Percentiles rank a stretch among this genome's conserved stretches.
Evolutionary conservation across 2,888 invertebrate species (phyloP).

Genomic region (Volucella inflata): DNA sequence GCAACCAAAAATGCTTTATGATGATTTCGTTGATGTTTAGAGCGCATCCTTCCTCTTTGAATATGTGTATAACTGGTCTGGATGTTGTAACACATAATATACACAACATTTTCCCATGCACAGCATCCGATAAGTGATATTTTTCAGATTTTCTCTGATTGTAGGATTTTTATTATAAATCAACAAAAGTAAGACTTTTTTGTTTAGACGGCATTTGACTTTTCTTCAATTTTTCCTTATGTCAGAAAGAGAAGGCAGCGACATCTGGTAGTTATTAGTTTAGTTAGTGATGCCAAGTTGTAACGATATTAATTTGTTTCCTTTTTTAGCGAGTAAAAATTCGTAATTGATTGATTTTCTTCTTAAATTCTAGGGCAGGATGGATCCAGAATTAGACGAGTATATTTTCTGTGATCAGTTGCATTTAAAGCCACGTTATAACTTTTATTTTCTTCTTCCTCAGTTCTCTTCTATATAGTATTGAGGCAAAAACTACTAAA

Average conservation of each 20-base stretch:
- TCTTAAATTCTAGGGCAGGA: no score
- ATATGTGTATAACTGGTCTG: constrained; percentile 48
- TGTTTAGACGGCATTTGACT: constrained; percentile 62
- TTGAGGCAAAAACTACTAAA: no score
- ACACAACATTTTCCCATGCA: constrained; percentile 51
- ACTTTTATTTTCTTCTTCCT: no score
- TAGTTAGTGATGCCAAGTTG: constrained; percentile 59
- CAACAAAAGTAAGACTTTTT: constrained; percentile 40
- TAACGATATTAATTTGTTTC: not conserved
- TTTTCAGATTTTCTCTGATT: not conserved
- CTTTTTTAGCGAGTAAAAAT: not conserved
- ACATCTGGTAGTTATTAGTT: constrained; percentile 9
- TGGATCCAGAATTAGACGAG: no score
- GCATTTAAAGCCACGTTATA: no score
- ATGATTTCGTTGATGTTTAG: constrained; percentile 77
- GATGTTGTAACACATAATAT: constrained; percentile 55
- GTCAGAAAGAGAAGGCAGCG: constrained; percentile 17
- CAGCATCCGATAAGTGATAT: constrained; percentile 3
- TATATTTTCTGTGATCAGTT: no score
- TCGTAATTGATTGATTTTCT: no score
- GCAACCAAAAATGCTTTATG: constrained; percentile 79
- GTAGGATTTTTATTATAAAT: constrained; percentile 30
- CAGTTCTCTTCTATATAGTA: no score
- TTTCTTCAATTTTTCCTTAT: constrained; percentile 8
- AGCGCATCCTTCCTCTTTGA: constrained; percentile 75